phyloP scores from a whole-genome alignment of 2,888 invertebrate species.

The Hecatera dysodea region DNA sequence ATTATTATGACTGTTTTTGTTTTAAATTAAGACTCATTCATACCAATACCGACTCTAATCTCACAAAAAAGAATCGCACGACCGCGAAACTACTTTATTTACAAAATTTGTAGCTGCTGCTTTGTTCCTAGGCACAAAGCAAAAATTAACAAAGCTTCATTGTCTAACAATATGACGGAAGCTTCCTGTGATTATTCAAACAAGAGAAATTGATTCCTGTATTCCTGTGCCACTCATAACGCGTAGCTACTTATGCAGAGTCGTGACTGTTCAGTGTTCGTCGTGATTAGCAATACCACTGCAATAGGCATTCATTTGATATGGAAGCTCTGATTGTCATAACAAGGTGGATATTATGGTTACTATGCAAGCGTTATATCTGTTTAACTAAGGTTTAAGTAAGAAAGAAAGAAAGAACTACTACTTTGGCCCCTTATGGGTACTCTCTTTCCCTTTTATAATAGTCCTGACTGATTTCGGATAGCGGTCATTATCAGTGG shows the following conservation, averaged over 20 bases:
- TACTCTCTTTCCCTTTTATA: too few relatives aligned
- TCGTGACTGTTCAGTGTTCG: conserved; percentile 41
- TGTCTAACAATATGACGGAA: conserved; percentile 36
- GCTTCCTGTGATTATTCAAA: conserved; percentile 52
- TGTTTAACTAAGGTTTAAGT: not conserved
- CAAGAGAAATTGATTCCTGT: conserved; percentile 42
- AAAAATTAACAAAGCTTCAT: conserved; percentile 4
- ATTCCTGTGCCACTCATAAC: conserved; percentile 20
- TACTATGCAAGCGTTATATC: not conserved
- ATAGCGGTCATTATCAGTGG: too few relatives aligned
- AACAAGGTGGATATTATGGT: not conserved
- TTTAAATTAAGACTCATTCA: too few relatives aligned
- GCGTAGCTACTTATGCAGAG: conserved; percentile 27
- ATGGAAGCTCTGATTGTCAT: not conserved
- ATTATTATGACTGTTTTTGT: too few relatives aligned
- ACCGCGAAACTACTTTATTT: too few relatives aligned
- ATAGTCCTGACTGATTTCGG: too few relatives aligned
- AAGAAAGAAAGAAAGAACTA: too few relatives aligned
- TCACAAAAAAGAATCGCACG: too few relatives aligned
- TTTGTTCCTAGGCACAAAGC: not conserved
- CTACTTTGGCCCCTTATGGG: too few relatives aligned
- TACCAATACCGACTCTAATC: too few relatives aligned
- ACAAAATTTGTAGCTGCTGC: too few relatives aligned
- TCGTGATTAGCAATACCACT: conserved; percentile 51
- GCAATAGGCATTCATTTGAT: conserved; percentile 7